Conservation (phyloP, 2,113 vertebrate species). For the Paralichthys olivaceus region DNA sequence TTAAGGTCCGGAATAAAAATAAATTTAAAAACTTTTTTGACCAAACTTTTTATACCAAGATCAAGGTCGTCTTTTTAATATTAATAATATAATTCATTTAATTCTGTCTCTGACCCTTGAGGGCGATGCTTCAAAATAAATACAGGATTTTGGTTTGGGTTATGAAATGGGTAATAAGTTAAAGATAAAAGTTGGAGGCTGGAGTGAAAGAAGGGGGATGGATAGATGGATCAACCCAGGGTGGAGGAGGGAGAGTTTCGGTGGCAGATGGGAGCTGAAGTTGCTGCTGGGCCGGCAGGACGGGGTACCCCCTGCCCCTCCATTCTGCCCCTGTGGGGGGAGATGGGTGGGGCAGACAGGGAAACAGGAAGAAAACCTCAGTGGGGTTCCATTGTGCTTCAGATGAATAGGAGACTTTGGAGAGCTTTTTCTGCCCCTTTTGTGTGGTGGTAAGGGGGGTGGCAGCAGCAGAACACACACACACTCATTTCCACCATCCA, state of each 20-base stretch:
- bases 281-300: conserved; percentile 60
- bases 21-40: conserved; percentile 19
- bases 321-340: conserved; percentile 72
- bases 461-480: conserved; percentile 64
- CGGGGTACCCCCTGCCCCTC: conserved; percentile 70
- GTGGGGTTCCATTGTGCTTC: conserved; percentile 85
- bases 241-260: conserved; percentile 67
- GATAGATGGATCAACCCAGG: conserved; percentile 37
- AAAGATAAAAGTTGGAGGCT: conserved; percentile 15
- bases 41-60: conserved; percentile 20
- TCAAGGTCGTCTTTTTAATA: neutral
- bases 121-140: neutral
- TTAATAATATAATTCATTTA: neutral
- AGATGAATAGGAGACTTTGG: conserved; percentile 82
- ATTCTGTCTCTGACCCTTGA: conserved; percentile 8
- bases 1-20: conserved; percentile 9
- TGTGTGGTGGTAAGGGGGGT: conserved; percentile 78
- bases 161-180: neutral
- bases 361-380: conserved; percentile 84
- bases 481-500: conserved; percentile 55
- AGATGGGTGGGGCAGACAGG: conserved; percentile 81
- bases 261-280: conserved; percentile 80
- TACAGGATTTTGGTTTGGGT: neutral
- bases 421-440: conserved; percentile 77
- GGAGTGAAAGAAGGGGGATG: conserved; percentile 11